Evolutionary conservation across 2,797 vertebrate species (phyloP), one percentile per base, ranked within the genome.

Genomic region (Hirundo rustica): DNA sequence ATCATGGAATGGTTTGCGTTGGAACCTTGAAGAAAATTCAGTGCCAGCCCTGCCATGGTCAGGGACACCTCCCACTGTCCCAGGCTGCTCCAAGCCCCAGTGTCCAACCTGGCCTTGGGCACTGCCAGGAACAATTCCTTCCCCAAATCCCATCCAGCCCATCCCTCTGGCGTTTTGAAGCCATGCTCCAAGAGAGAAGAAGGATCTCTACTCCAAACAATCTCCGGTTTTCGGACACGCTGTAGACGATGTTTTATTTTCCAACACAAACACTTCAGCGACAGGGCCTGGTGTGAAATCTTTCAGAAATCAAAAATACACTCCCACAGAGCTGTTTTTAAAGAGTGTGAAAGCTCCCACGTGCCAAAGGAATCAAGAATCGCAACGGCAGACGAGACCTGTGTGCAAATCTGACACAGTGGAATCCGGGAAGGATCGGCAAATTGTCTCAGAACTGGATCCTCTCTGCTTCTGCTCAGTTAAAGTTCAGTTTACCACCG

Each of bases 1-100:
- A 29, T 22, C 22, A 3, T 27, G 62, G 82, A 60, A 51, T 58
- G 22, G 9, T 8, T 58, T 58, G 62, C 62, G 32, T 7, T 73
- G 42, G 50, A 17, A 55, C 4, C 8, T 40, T 3, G 25, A 42
- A 65, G 0, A 1, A 1, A 14, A 65, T 2, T 15, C 70, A n/a
- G 12, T 23, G 2, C 12, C 64, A 57, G 4, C 29, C 27, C 34
- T 27, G 51, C 11, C 53, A 40, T 48, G 77, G 75, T 10, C 20
- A 60, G 32, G 42, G 68, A 55, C 78, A 60, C 21, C 66, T 82
- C 0, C 17, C 67, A 54, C 58, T 40, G 29, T 32, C 18, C 68
- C 68, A 72, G 58, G 66, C 9, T 54, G 67, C 57, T 53, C 79
- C 55, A 5, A 57, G 11, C 14, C 47, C 57, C 13, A 7, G 1